These are phyloP conservation scores for Chloropsis cyanopogon DNA, from an alignment of 2,113 vertebrate genomes.

Conservation along the genomic window DNA sequence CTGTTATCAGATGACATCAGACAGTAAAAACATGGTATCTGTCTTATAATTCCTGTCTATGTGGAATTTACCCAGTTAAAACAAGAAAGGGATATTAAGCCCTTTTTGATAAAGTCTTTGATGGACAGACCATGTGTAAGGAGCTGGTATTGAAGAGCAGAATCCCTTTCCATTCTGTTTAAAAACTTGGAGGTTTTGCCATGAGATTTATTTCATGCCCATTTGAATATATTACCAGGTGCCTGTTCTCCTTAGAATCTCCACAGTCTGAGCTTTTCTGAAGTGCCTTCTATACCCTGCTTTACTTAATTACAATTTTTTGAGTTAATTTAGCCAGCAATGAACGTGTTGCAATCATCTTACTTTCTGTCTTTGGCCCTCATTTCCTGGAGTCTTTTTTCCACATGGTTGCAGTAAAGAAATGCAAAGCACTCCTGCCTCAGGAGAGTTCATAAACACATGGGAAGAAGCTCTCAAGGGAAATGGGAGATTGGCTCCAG, in stretches of 20 bases:
- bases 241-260: neutral
- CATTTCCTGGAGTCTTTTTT: neutral
- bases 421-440: neutral
- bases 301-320: neutral
- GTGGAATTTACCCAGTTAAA: neutral
- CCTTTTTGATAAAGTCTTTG: neutral
- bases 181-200: neutral
- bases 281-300: neutral
- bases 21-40: neutral
- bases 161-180: neutral
- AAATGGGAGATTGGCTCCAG: neutral
- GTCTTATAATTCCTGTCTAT: fast-evolving
- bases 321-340: neutral
- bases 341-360: neutral
- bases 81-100: neutral
- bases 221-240: neutral
- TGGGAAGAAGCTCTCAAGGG: neutral
- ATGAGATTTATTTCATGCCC: neutral
- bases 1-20: neutral
- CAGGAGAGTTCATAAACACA: neutral
- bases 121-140: neutral
- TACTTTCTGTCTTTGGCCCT: neutral
- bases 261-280: neutral
- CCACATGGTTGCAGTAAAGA: neutral
- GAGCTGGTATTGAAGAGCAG: neutral